Evolutionary conservation across 2,888 invertebrate species (phyloP).

Genomic region (Scaeva pyrastri): DNA sequence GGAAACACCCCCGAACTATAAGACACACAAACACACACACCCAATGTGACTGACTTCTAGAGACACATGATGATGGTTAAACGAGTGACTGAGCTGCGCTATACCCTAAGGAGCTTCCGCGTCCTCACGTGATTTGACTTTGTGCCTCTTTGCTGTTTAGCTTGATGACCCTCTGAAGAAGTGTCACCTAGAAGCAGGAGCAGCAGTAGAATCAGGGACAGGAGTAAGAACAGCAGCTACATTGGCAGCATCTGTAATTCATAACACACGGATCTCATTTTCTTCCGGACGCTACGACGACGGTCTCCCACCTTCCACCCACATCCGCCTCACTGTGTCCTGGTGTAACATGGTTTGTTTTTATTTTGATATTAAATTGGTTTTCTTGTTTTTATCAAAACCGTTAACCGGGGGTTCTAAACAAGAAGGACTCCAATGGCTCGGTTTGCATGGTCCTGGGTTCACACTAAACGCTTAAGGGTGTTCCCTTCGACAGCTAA

Average conservation of each 20-base stretch:
- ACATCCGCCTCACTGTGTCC: not conserved
- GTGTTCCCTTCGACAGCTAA: conserved; percentile 38
- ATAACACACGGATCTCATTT: conserved; percentile 33
- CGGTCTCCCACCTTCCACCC: not conserved
- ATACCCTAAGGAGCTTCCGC: conserved; percentile 3
- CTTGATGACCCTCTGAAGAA: conserved; percentile 71
- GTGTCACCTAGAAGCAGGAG: conserved; percentile 32
- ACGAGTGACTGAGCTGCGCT: conserved; percentile 45
- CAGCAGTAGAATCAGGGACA: not conserved
- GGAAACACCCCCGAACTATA: not conserved
- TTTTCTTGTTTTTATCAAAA: conserved; percentile 25
- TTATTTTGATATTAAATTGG: conserved; percentile 56
- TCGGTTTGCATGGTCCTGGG: conserved; percentile 17
- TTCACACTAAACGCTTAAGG: conserved; percentile 7
- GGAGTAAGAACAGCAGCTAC: not conserved
- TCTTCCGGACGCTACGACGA: too few relatives aligned
- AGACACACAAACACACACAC: not conserved
- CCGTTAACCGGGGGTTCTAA: not conserved
- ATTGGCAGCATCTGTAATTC: conserved; percentile 40
- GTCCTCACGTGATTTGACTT: conserved; percentile 49
- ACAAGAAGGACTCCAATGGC: too few relatives aligned
- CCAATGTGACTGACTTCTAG: conserved; percentile 37
- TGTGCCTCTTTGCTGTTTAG: conserved; percentile 39
- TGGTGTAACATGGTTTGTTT: not conserved
- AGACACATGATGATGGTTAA: conserved; percentile 45